Evolutionary conservation across 2,888 invertebrate genomes (phyloP).

Genomic region (Adelognathus sp.): DNA sequence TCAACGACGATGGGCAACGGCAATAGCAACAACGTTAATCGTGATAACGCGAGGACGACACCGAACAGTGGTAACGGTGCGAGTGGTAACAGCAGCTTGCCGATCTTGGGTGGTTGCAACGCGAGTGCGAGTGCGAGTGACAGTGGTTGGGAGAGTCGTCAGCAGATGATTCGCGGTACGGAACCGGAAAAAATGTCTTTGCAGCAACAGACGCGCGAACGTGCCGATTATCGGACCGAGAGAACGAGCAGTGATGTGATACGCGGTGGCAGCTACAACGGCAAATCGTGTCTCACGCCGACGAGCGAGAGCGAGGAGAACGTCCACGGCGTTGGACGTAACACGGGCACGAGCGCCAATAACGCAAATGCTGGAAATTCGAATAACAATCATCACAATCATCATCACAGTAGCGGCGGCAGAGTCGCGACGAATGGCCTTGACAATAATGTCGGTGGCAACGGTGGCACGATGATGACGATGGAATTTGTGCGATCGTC

Average conservation of each 20-base stretch:
- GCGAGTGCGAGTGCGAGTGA: constrained; percentile 54
- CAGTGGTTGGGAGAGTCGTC: constrained; percentile 44
- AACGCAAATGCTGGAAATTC: constrained; percentile 15
- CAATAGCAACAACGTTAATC: constrained; percentile 62
- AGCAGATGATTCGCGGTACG: constrained; percentile 43
- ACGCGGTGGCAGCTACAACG: constrained; percentile 63
- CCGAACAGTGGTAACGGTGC: constrained; percentile 63
- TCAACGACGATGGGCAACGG: constrained; percentile 71
- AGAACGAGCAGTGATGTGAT: constrained; percentile 74
- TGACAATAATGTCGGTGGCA: constrained; percentile 8
- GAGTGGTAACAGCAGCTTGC: constrained; percentile 42
- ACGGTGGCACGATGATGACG: constrained; percentile 42
- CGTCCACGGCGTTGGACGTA: constrained; percentile 46
- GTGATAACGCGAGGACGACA: constrained; percentile 71
- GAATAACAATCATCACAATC: constrained; percentile 60
- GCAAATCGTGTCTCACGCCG: constrained; percentile 70
- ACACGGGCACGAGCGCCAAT: constrained; percentile 19
- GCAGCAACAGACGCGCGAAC: constrained; percentile 67
- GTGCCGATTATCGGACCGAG: constrained; percentile 72
- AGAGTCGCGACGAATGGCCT: constrained; percentile 13
- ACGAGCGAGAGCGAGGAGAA: constrained; percentile 71
- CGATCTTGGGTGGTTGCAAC: constrained; percentile 19
- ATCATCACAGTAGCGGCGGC: constrained; percentile 49
- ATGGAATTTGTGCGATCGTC: constrained; percentile 45
- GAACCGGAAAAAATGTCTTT: too few relatives aligned